phyloP scores from a whole-genome alignment of 2,797 vertebrate species.

The Gila robusta region DNA sequence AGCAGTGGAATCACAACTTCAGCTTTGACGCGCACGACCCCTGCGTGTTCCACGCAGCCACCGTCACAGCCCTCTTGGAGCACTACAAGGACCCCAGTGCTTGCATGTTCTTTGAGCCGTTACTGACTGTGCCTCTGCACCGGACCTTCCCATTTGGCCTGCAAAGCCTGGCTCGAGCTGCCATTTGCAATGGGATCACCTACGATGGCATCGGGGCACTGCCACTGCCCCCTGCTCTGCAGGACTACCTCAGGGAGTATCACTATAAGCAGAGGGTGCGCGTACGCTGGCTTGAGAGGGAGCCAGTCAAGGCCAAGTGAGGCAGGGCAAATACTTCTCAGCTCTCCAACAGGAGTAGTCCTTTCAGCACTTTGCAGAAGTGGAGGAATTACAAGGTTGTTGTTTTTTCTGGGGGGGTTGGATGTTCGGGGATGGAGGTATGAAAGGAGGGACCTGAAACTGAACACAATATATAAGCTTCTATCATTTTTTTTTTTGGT shows the following conservation, averaged over 20 bases:
- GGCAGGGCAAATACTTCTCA: conserved; percentile 7
- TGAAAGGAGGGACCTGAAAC: conserved; percentile 55
- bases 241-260: conserved; percentile 99
- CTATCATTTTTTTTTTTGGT: conserved; percentile 78
- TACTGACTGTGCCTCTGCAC: conserved; percentile 95
- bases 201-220: conserved; percentile 96
- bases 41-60: conserved; percentile 97
- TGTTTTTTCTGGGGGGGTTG: conserved; percentile 46
- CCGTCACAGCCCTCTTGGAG: conserved; percentile 94
- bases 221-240: conserved; percentile 91
- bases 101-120: conserved; percentile 99
- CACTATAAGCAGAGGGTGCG: conserved; percentile 99
- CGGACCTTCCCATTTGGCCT: conserved; percentile 96
- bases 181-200: conserved; percentile 94
- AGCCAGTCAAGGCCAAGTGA: conserved; percentile 94
- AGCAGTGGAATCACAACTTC: conserved; percentile 99
- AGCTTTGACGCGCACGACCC: conserved; percentile 98
- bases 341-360: conserved; percentile 36
- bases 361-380: conserved; percentile 51
- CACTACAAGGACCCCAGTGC: conserved; percentile 99
- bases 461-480: conserved; percentile 79
- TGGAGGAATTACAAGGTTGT: background rate
- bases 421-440: background rate
- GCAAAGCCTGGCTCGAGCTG: conserved; percentile 94
- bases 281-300: conserved; percentile 97